Base-by-base conservation (phyloP, 1,140 invertebrate species). In the Camponotus floridanus region DNA sequence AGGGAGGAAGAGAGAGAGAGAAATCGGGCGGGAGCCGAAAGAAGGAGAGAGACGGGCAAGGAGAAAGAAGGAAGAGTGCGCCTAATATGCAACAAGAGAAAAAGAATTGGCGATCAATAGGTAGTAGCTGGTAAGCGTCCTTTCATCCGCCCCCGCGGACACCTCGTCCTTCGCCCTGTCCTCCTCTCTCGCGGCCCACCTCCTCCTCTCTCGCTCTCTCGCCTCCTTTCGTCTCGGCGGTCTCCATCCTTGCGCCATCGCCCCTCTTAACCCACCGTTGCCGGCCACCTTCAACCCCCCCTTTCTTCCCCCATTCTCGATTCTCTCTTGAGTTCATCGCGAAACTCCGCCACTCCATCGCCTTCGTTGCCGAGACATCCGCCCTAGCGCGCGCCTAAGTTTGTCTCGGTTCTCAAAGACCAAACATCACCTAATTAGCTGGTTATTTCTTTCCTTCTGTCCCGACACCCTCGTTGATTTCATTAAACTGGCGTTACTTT, bases 71-170 rank as follows among this genome's bases (percentile, higher is more conserved):
- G 88, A 91, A 91, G 93, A 94, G 92, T 91, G 92, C 93, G 93
- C 93, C 94, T 95, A 94, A 95, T 95, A 95, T 95, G 94, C 94
- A 95, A 95, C 94, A 95, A 94, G 94, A 95, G 94, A 95, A 95
- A 95, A 95, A 95, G 94, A 95, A 95, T 94, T 93, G 94, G 92
- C 94, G 94, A 95, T 95, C 94, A 95, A 95, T 95, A 95, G 94
- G 94, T 94, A 95, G 94, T 95, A 95, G 94, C 94, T 94, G 94
- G 94, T 95, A 94, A 95, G 93, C 94, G 94, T 94, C 93, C 94
- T 95, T 95, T 94, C 94, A 95, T 95, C 94, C 92, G 91, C 91
- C 94, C 93, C 93, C 91, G 91, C 92, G 86, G 67, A 86, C 86
- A 91, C 93, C 91, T 91, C 91, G 91, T 93, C 90, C 91, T 93